Evolutionary conservation across 2,888 invertebrate species (phyloP).

Genomic region (Stenotaenia linearis): DNA sequence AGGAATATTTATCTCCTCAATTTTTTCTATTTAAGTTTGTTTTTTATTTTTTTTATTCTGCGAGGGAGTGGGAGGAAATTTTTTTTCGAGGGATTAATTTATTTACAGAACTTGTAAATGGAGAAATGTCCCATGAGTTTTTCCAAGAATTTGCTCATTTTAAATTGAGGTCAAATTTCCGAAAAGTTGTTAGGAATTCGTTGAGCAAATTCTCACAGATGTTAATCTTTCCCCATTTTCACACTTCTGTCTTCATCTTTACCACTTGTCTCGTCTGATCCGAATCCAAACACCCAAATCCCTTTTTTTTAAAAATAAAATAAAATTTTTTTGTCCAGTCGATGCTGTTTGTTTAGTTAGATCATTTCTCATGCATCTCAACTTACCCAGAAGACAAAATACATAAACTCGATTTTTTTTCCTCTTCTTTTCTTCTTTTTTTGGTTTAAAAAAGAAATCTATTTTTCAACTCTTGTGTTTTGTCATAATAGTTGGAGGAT

Average conservation of each 20-base stretch:
- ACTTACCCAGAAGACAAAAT: not conserved
- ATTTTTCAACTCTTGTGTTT: not conserved
- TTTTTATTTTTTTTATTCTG: not conserved
- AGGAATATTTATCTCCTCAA: not conserved
- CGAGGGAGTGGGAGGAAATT: not conserved
- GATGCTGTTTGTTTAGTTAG: not conserved
- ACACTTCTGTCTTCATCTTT: slow-evolving; percentile 21
- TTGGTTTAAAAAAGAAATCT: not conserved
- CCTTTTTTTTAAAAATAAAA: not conserved
- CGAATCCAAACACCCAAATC: not conserved
- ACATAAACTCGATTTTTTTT: not conserved
- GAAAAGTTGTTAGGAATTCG: slow-evolving; percentile 7
- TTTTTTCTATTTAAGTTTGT: not conserved
- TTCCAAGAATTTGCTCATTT: slow-evolving; percentile 26
- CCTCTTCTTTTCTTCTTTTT: not conserved
- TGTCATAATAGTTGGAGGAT: not conserved
- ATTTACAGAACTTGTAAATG: not conserved
- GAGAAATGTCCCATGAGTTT: slow-evolving; percentile 17
- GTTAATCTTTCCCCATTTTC: slow-evolving; percentile 12
- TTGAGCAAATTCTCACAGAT: slow-evolving; percentile 22
- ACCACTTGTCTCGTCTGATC: not conserved
- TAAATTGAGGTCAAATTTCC: slow-evolving; percentile 20
- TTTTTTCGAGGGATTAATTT: slow-evolving; percentile 11
- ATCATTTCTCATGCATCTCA: not conserved
- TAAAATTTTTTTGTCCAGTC: not conserved